Evolutionary conservation across 1,140 invertebrate species (phyloP).

Genomic region (Hermetia illucens): DNA sequence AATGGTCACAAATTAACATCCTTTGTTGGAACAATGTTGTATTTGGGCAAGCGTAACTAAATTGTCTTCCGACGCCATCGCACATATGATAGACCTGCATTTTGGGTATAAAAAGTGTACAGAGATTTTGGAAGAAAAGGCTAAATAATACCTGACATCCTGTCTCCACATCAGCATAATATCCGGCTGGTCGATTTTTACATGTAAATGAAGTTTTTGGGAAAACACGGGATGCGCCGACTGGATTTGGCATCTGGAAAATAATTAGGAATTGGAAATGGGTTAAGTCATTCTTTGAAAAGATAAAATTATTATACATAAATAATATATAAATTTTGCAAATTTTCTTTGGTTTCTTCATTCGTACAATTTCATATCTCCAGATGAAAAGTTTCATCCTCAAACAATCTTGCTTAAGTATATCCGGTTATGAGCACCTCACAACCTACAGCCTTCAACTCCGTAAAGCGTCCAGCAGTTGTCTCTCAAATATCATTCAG

Average conservation of each 20-base stretch:
- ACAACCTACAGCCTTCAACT: too few species aligned
- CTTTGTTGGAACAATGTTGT: conserved; percentile 64
- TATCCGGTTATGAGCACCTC: too few species aligned
- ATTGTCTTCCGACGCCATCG: conserved; percentile 52
- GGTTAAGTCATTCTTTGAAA: too few species aligned
- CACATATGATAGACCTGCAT: conserved; percentile 63
- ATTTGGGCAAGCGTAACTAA: conserved; percentile 61
- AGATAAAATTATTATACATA: too few species aligned
- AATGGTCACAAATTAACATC: conserved; percentile 65
- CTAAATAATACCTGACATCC: conserved; percentile 42
- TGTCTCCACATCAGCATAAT: conserved; percentile 60
- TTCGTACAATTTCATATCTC: too few species aligned
- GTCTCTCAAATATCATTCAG: too few species aligned
- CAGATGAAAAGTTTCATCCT: too few species aligned
- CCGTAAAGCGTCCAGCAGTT: too few species aligned
- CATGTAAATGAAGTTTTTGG: conserved; percentile 42
- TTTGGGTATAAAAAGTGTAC: neutral
- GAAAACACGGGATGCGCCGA: conserved; percentile 11
- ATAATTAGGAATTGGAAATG: too few species aligned
- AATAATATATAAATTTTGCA: too few species aligned
- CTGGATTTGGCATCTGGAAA: conserved; percentile 19
- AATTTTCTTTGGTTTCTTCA: too few species aligned
- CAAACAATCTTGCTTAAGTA: too few species aligned
- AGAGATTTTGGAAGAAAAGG: neutral
- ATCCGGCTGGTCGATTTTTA: conserved; percentile 44